Percentiles rank a stretch among this genome's conserved stretches.
Conservation (phyloP, 2,113 vertebrate genomes). For the Rhinichthys klamathensis region DNA sequence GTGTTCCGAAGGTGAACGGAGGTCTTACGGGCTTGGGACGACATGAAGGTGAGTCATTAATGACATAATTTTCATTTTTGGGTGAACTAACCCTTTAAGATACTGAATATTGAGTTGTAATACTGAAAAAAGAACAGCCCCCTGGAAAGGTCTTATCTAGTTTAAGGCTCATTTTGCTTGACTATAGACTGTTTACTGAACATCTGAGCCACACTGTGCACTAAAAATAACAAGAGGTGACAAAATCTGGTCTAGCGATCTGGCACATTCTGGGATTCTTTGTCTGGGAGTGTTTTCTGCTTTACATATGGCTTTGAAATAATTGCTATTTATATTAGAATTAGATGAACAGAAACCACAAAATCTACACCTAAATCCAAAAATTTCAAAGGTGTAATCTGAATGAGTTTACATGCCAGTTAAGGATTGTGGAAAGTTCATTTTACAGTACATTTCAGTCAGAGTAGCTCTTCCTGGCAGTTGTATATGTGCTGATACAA, state of each 20-base stretch:
- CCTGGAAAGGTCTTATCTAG: neutral
- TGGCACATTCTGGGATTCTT: neutral
- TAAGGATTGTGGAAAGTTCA: neutral
- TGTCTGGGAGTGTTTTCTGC: neutral
- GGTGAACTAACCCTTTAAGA: no score
- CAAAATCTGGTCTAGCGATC: neutral
- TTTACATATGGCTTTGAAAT: neutral
- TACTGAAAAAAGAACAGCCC: neutral
- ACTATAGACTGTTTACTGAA: neutral
- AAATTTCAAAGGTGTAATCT: neutral
- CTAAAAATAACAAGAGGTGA: constrained; percentile 2
- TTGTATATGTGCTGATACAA: neutral
- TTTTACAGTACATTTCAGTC: neutral
- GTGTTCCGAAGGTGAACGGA: no score
- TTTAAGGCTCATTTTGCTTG: neutral
- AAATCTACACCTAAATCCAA: neutral
- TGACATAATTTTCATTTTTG: no score
- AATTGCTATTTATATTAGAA: neutral
- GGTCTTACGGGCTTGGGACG: no score
- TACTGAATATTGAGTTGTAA: neutral
- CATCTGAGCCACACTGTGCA: neutral
- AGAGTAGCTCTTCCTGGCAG: neutral
- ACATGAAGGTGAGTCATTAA: no score
- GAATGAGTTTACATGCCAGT: neutral
- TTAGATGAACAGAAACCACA: neutral